Evolutionary conservation across 2,113 vertebrate genomes (phyloP), one percentile per base, ranked within the genome.

Genomic region (Triplophysa rosa): DNA sequence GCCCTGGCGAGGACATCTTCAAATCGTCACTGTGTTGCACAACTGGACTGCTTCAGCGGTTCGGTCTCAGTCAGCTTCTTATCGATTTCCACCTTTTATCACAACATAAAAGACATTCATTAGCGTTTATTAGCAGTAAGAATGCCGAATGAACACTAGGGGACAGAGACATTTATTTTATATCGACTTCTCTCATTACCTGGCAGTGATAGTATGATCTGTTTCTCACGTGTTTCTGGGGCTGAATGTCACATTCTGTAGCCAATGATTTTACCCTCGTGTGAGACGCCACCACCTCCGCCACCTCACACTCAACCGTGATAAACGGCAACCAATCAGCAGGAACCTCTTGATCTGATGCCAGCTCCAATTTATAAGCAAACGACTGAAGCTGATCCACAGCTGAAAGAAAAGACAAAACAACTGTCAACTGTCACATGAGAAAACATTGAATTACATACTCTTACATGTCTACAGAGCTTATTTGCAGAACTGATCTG

Each of bases 271-370:
- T 94, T 78, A 98, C 93, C 83, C 92, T 90, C 11, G 95, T 93
- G 87, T 93, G 85, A 0, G 97, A 98, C 81, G 94, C 95, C 7
- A 92, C 92, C 0, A 91, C 90, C 1, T 94, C 94, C 3, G 92
- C 92, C 59, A 95, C 81, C 9, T 94, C 92, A 82, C 95, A 98
- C 89, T 97, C 94, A 87, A 98, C 91, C 0, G 94, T 94, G 80
- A 97, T 94, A 81, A 95, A 97, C 0, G 96, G 95, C 74, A 96
- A 93, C 96, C 98, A 99, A 84, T 95, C 94, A 3, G 85, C 93
- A 0, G 98, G 97, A 66, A 99, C 95, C 89, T 98, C 95, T 88
- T 97, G 96, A 90, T 98, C 96, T 17, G 97, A 99, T 40, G 95
- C 95, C 5, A 99, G 95, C 82, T 99, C 96, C 19, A 99, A 91